Percentiles rank a stretch among this genome's conserved stretches.
phyloP scores from a whole-genome alignment of 1,140 invertebrate genomes.

The Hypothenemus hampei region DNA sequence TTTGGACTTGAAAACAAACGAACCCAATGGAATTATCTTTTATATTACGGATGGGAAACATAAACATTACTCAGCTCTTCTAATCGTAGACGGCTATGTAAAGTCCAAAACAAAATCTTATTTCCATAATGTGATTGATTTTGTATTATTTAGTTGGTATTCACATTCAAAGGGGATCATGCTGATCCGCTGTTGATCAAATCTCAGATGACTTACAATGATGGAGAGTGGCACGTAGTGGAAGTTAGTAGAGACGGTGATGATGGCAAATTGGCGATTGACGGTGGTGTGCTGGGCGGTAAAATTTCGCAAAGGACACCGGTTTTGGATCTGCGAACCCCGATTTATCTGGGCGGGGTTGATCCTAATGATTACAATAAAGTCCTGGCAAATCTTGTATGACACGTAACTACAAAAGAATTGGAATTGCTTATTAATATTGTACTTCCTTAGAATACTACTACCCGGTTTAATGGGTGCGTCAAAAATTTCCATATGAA shows the following conservation, averaged over 20 bases:
- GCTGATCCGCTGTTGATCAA: slow-evolving; percentile 56
- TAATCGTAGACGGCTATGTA: slow-evolving; percentile 74
- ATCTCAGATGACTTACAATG: slow-evolving; percentile 61
- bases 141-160: slow-evolving; percentile 56
- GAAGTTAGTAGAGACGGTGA: slow-evolving; percentile 54
- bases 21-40: slow-evolving; percentile 74
- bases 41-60: slow-evolving; percentile 65
- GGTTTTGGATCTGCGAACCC: slow-evolving; percentile 60
- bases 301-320: slow-evolving; percentile 54
- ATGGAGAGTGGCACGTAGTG: slow-evolving; percentile 82
- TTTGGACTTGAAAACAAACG: slow-evolving; percentile 75
- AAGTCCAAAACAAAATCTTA: too few species aligned
- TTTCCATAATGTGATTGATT: too few species aligned
- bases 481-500: slow-evolving; percentile 75
- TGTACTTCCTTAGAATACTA: slow-evolving; percentile 45
- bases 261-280: slow-evolving; percentile 63
- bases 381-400: slow-evolving; percentile 44
- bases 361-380: slow-evolving; percentile 32
- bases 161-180: slow-evolving; percentile 63
- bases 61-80: slow-evolving; percentile 75
- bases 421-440: too few species aligned
- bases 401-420: too few species aligned
- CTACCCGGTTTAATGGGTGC: slow-evolving; percentile 77
- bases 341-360: slow-evolving; percentile 75
- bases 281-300: slow-evolving; percentile 54